Base-by-base conservation (phyloP, 1,140 invertebrate genomes). In the Meloidogyne chitwoodi region DNA sequence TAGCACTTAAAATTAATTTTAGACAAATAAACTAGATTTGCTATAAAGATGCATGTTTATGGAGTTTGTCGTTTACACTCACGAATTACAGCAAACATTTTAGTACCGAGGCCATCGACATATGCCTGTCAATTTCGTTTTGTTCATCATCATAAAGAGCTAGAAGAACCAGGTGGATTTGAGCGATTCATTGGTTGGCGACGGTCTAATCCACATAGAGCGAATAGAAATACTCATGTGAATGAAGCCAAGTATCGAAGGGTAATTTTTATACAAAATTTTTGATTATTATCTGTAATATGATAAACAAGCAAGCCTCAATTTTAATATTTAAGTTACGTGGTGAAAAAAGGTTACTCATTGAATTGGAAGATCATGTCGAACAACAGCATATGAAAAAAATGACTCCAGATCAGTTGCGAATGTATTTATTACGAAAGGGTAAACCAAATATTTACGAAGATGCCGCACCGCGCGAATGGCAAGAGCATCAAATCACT, bases 211-310 rank as follows among this genome's bases (percentile, higher is more conserved):
- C 77, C 56, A 48, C 67, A 27, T 78, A 80, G 74, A 63, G 84
- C 85, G 0, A 87, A 86, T 74, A 48, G 85, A 75, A 84, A 86
- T 73, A 86, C 85, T 0, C 86, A 86, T 63, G 29, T 80, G 16
- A 87, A 86, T 73, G 85, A 87, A 62, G 74, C 74, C 26, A 63
- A 79, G 71, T 84, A 82, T 63, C 44, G 83, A 63, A 71, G 34
- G 72, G 84, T 85, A 34, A n/a, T 44, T 78, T 31, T 56, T 22
- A 5, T 38, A 38, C 2, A n/a, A 31, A 38, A 38, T 38, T 8
- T 38, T 38, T 38, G 8, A 38, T 6, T 8, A 0, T 6, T 38
- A 38, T 38, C 34, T 38, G 34, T 38, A 10, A 10, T 38, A 0
- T 38, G 34, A 38, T 31, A 6, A n/a, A n/a, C n/a, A n/a, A n/a